phyloP scores from a whole-genome alignment of 35 echinoderm and acorn worm genomes.

The Acanthaster planci region DNA sequence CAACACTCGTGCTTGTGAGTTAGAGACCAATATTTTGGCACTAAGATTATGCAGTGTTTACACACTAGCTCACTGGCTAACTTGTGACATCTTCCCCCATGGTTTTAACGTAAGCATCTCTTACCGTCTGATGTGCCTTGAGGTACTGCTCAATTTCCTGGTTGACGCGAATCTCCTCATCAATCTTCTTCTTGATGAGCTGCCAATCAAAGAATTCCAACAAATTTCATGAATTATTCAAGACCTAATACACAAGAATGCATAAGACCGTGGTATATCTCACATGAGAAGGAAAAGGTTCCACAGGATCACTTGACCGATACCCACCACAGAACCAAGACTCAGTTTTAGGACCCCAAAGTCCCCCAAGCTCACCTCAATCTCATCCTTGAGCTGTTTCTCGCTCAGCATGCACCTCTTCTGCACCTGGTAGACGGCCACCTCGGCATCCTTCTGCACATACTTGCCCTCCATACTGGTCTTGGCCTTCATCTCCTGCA shows the following conservation, averaged over 20 bases:
- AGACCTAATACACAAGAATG: too few species aligned
- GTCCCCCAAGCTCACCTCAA: conserved; percentile 64
- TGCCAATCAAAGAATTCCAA: conserved; percentile 27
- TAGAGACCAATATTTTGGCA: too few species aligned
- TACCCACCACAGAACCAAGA: too few species aligned
- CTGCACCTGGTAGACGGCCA: conserved; percentile 88
- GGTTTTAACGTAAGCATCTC: too few species aligned
- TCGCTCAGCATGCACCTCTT: conserved; percentile 89
- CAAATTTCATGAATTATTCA: neutral
- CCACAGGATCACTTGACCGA: too few species aligned
- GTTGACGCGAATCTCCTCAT: conserved; percentile 89
- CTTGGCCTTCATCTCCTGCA: conserved; percentile 99
- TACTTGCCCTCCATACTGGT: conserved; percentile 99
- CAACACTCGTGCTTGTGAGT: too few species aligned
- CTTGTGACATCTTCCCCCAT: too few species aligned
- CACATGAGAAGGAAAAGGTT: too few species aligned
- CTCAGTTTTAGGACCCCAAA: too few species aligned
- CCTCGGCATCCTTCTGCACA: conserved; percentile 96
- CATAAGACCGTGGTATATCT: too few species aligned
- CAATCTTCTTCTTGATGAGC: conserved; percentile 81
- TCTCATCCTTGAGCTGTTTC: conserved; percentile 92
- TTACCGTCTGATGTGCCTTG: conserved; percentile 89
- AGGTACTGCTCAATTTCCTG: conserved; percentile 93
- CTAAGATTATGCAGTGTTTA: too few species aligned
- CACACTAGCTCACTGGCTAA: too few species aligned